A percentile compares a stretch with the other conserved stretches of the same genome.
phyloP scores from a whole-genome alignment of 1,140 invertebrate species.

The Cephus cinctus region DNA sequence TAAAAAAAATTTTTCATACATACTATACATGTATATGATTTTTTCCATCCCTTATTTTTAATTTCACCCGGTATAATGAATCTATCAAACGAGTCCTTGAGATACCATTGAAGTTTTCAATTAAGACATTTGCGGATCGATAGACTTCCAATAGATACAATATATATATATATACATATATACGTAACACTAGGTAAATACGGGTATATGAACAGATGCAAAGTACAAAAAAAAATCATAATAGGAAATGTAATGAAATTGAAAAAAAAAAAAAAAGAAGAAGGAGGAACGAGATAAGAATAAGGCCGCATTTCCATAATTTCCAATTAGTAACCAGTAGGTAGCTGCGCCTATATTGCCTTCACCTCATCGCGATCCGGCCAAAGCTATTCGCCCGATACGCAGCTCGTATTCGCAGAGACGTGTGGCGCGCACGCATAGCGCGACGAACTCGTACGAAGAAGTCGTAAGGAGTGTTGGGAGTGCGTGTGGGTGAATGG shows the following conservation, averaged over 20 bases:
- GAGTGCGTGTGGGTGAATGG: slow-evolving; percentile 25
- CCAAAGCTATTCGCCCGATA: too few relatives aligned
- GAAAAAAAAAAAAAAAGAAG: background rate
- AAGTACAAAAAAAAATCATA: background rate
- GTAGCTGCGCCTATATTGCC: background rate
- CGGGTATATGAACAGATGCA: background rate
- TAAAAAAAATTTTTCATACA: too few relatives aligned
- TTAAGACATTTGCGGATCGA: slow-evolving; percentile 29
- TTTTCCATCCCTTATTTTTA: too few relatives aligned
- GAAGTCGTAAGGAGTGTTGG: background rate
- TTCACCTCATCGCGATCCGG: background rate
- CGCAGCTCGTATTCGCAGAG: background rate
- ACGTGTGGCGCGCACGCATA: background rate
- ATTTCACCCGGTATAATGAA: too few relatives aligned
- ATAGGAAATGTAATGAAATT: too few relatives aligned
- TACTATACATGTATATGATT: too few relatives aligned
- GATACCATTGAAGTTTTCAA: slow-evolving; percentile 40
- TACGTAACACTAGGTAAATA: background rate
- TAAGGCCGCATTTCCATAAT: background rate
- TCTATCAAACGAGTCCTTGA: too few relatives aligned
- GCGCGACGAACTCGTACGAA: background rate
- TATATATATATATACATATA: too few relatives aligned
- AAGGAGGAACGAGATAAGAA: background rate
- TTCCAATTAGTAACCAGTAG: background rate
- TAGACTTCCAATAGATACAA: too few relatives aligned